Evolutionary conservation across 1,140 invertebrate species (phyloP).

Genomic region (Zaprionus ghesquierei): DNA sequence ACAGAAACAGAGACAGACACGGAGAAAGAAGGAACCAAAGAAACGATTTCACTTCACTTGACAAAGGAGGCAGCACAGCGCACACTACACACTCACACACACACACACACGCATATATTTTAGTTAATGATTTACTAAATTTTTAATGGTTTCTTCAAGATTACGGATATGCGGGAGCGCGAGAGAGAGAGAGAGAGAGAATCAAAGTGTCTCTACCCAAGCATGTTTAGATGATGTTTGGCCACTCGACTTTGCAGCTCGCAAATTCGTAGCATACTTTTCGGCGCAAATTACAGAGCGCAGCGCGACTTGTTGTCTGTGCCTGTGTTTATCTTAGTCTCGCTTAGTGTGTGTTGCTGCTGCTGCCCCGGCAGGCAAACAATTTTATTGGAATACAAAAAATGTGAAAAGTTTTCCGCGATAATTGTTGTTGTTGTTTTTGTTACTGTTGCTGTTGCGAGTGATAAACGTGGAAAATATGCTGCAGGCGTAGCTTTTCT

Average conservation of each 20-base stretch:
- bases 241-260: neutral
- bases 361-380: neutral
- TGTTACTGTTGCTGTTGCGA: neutral
- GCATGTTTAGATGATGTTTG: neutral
- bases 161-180: neutral
- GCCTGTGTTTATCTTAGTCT: neutral
- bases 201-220: no score
- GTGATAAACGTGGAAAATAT: conserved; percentile 16
- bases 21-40: no score
- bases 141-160: conserved; percentile 8
- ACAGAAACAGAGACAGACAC: no score
- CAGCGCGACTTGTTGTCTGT: neutral
- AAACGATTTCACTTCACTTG: no score
- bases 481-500: neutral
- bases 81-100: neutral
- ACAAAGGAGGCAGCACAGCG: neutral
- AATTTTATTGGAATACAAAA: conserved; percentile 8
- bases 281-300: neutral
- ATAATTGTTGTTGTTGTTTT: conserved; percentile 16
- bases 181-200: no score
- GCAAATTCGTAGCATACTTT: conserved; percentile 11
- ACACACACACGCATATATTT: neutral
- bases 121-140: conserved; percentile 12
- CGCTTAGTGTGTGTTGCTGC: neutral
- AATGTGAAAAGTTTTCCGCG: conserved; percentile 19